These are phyloP conservation scores for Trypoxylus dichotomus DNA, from an alignment of 1,140 invertebrate genomes.

Conservation along the genomic window DNA sequence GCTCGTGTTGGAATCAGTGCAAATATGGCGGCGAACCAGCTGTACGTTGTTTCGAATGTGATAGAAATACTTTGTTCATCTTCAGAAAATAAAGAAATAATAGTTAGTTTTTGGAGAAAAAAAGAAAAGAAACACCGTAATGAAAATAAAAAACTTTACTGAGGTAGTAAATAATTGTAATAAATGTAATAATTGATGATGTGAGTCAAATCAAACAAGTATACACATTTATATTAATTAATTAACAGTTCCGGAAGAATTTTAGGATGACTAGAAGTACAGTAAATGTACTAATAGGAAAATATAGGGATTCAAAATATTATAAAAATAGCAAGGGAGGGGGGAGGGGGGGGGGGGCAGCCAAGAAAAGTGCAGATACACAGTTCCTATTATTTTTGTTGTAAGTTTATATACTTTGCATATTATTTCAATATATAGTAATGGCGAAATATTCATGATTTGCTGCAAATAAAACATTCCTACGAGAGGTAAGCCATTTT, in stretches of 20 bases:
- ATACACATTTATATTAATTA: not conserved
- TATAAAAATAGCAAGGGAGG: not conserved
- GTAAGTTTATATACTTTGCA: no score
- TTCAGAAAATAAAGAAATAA: not conserved
- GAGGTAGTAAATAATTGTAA: not conserved
- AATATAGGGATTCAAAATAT: not conserved
- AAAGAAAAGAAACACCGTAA: not conserved
- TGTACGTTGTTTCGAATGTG: not conserved
- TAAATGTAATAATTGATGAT: not conserved
- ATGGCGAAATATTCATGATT: no score
- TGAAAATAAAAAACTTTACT: slow-evolving; percentile 10
- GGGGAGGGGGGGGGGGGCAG: not conserved
- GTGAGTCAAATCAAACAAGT: not conserved
- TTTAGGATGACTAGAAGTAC: not conserved
- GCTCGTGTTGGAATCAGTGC: not conserved
- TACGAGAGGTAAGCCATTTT: no score
- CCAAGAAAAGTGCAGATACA: not conserved
- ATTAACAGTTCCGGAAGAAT: not conserved
- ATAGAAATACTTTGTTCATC: not conserved
- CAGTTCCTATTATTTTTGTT: not conserved
- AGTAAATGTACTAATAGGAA: not conserved
- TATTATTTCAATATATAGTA: no score
- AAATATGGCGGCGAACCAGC: not conserved
- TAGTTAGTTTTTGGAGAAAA: not conserved
- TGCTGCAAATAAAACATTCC: no score